Conservation (phyloP, 35 echinoderm and acorn worm genomes). For the Ptychodera flava region DNA sequence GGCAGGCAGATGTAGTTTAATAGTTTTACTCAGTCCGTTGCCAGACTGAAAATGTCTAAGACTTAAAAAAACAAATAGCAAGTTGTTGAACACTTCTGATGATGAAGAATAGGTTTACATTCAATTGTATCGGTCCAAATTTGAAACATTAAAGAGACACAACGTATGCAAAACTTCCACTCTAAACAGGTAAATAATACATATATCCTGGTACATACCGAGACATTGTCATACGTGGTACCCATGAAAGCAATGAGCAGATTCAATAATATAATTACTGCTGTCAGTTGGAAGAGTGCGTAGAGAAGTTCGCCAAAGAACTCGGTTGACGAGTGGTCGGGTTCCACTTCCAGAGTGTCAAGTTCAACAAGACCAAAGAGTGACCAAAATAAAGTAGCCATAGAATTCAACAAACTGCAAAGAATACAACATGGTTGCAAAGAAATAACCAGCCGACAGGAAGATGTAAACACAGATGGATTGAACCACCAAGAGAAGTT, state of each 20-base stretch:
- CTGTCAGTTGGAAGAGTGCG: conserved; percentile 59
- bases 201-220: conserved; percentile 13
- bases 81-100: neutral
- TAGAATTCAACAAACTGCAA: conserved; percentile 20
- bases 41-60: too few relatives aligned
- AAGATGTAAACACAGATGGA: too few relatives aligned
- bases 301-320: conserved; percentile 62
- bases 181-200: neutral
- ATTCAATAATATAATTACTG: conserved; percentile 87
- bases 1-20: too few relatives aligned
- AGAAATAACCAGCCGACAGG: too few relatives aligned
- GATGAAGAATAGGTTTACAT: neutral
- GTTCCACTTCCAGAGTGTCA: conserved; percentile 24
- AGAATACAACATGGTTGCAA: too few relatives aligned
- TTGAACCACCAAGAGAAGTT: too few relatives aligned
- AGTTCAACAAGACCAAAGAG: conserved; percentile 71
- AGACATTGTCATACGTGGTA: conserved; percentile 54
- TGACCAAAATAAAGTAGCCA: conserved; percentile 82
- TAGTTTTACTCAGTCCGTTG: too few relatives aligned
- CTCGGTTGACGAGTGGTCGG: conserved; percentile 33
- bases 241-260: conserved; percentile 99
- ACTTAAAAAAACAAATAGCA: too few relatives aligned
- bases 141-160: too few relatives aligned
- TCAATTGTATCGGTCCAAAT: neutral
- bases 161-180: too few relatives aligned